Evolutionary conservation across 2,888 invertebrate genomes (phyloP).

Genomic region (Formica aserva): DNA sequence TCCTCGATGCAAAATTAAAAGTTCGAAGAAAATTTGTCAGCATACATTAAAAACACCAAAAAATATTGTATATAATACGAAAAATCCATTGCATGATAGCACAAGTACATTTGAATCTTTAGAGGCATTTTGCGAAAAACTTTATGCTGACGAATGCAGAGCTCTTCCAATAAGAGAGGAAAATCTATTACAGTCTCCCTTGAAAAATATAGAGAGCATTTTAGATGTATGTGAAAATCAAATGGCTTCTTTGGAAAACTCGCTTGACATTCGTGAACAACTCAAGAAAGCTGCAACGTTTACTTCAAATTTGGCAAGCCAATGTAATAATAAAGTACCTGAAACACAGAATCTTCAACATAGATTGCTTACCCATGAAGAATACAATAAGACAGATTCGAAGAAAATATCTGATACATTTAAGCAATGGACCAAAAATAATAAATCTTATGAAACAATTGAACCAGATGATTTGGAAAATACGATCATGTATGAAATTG

Average conservation of each 20-base stretch:
- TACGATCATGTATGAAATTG: conserved; percentile 77
- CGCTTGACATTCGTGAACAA: background rate
- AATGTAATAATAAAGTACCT: background rate
- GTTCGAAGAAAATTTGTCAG: conserved; percentile 48
- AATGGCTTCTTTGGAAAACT: conserved; percentile 72
- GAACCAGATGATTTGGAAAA: conserved; percentile 73
- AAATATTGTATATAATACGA: conserved; percentile 37
- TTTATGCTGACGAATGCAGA: conserved; percentile 53
- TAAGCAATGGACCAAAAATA: background rate
- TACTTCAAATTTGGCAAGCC: background rate
- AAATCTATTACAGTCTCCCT: conserved; percentile 52
- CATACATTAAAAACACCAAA: conserved; percentile 75
- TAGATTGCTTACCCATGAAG: background rate
- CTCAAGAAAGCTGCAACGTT: background rate
- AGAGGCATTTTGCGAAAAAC: conserved; percentile 62
- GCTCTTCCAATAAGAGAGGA: conserved; percentile 20
- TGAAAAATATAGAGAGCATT: conserved; percentile 67
- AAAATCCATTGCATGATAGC: background rate
- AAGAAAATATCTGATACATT: background rate
- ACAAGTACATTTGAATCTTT: conserved; percentile 63
- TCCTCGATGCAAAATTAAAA: conserved; percentile 37
- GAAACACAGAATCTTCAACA: background rate
- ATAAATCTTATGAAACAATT: conserved; percentile 10
- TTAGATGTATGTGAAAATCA: conserved; percentile 76
- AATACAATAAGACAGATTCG: background rate